phyloP scores from a whole-genome alignment of 2,797 vertebrate genomes.

The Falco biarmicus region DNA sequence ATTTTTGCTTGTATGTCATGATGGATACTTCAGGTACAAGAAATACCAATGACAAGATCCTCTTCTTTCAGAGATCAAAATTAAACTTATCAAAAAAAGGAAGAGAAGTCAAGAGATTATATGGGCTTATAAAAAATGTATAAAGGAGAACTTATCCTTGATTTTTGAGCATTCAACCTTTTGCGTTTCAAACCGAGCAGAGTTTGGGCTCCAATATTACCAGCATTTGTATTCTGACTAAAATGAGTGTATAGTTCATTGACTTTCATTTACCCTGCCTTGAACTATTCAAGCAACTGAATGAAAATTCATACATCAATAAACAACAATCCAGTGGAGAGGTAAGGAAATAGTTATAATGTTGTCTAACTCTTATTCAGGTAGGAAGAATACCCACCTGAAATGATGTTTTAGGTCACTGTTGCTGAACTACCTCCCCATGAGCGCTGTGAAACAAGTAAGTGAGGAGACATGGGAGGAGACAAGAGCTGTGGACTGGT shows the following conservation, averaged over 20 bases:
- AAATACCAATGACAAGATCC: background rate
- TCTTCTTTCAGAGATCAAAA: background rate
- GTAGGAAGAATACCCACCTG: background rate
- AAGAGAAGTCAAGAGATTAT: conserved; percentile 18
- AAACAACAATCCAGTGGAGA: background rate
- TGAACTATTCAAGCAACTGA: background rate
- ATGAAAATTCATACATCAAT: background rate
- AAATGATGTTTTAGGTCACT: background rate
- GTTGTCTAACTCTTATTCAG: background rate
- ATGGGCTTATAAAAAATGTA: background rate
- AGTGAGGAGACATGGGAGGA: background rate
- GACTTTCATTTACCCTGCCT: background rate
- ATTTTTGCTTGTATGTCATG: background rate
- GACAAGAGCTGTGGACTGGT: background rate
- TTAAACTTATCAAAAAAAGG: background rate
- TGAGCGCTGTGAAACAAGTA: background rate
- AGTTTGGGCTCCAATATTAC: background rate
- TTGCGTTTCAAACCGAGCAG: background rate
- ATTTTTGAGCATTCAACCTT: background rate
- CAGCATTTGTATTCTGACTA: background rate
- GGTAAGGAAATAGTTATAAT: background rate
- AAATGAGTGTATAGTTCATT: background rate
- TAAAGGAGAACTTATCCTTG: background rate
- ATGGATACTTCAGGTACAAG: background rate
- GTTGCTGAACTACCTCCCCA: background rate